Evolutionary conservation across 2,797 vertebrate genomes (phyloP), one percentile per base, ranked within the genome.

Genomic region (Carduelis carduelis): DNA sequence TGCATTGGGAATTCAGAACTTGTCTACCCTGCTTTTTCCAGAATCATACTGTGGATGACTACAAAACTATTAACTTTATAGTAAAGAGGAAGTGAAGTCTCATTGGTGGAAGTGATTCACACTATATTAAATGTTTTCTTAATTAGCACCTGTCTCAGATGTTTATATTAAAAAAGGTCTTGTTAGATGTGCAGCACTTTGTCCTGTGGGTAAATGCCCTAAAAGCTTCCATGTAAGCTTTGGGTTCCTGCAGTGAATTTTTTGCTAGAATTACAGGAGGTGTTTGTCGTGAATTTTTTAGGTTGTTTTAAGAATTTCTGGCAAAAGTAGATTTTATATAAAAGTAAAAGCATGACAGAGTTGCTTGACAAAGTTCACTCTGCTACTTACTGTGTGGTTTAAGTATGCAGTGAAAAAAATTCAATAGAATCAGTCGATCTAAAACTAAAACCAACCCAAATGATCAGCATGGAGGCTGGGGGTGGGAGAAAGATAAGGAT

Each of bases 1-100:
- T 96, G 81, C 12, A 9, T 86, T 91, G 79, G 81, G 84, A 96
- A 89, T 92, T 94, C 76, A 78, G 87, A 87, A 87, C 93, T 93
- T 91, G 89, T 87, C 89, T 91, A 68, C 87, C 79, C 64, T 71
- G 89, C 55, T 91, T 96, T 89, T 93, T 87, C 78, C 72, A 72
- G 55, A 91, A 68, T 55, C 0, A 1, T n/a, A 4, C 26, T 57
- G 53, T 50, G 63, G 59, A 21, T 92, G 89, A 81, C 57, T 75
- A 53, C 61, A 90, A 86, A 86, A 83, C 66, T 52, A 88, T 50
- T 72, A 71, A 65, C 57, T 71, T 94, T 76, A 20, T 66, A 63
- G 70, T 76, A 44, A 53, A 71, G 69, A 87, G 87, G 94, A 96
- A 93, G 57, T 89, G 83, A 53, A 94, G 28, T 44, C 15, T 87